Conservation (phyloP, 2,113 vertebrate species). For the Mesembrinibis cayennensis region DNA sequence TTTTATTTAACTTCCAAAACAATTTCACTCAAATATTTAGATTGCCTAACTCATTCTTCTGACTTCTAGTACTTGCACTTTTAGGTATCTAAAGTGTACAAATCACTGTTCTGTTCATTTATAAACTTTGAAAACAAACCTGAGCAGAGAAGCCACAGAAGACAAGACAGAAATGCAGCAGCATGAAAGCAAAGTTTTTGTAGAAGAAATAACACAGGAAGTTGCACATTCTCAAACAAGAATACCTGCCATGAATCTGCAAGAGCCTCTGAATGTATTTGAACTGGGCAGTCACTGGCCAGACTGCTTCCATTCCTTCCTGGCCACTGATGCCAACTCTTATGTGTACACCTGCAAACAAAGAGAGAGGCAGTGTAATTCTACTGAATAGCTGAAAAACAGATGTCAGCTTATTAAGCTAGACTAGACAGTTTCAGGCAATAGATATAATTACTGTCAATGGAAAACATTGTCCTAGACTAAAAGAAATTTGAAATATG, state of each 20-base stretch:
- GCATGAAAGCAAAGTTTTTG: conserved; percentile 83
- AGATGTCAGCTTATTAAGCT: neutral
- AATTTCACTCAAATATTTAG: neutral
- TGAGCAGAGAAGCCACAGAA: conserved; percentile 86
- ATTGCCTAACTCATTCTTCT: neutral
- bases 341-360: conserved; percentile 75
- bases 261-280: conserved; percentile 80
- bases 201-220: conserved; percentile 88
- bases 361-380: neutral
- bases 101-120: neutral
- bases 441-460: neutral
- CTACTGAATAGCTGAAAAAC: neutral
- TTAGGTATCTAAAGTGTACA: neutral
- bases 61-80: neutral
- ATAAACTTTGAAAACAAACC: conserved; percentile 54
- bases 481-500: neutral
- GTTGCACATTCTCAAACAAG: conserved; percentile 82
- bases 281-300: conserved; percentile 82
- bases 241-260: conserved; percentile 82
- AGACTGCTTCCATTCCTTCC: conserved; percentile 83
- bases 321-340: conserved; percentile 82
- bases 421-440: neutral
- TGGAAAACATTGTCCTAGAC: neutral
- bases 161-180: conserved; percentile 85
- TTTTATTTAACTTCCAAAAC: neutral